Conservation (phyloP, 2,113 vertebrate species). For the Corythaeola cristata region DNA sequence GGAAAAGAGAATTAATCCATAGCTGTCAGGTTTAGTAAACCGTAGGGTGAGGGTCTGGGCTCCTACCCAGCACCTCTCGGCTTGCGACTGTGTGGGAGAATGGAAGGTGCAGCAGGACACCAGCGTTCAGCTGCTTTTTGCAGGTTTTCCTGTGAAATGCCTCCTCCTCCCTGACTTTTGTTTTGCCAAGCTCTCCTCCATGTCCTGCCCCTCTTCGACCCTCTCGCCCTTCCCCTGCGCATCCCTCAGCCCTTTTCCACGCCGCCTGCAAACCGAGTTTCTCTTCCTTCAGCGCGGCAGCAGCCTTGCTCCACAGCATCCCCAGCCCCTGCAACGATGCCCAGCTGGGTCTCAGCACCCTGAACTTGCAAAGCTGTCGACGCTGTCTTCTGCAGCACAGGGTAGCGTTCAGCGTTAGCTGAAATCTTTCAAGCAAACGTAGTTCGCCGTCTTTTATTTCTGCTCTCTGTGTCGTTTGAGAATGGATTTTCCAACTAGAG, state of each 20-base stretch:
- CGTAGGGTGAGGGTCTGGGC: not conserved
- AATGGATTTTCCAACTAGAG: not conserved
- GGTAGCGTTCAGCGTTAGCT: not conserved
- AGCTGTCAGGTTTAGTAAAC: not conserved
- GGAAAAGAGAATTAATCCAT: not conserved
- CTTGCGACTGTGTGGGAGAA: not conserved
- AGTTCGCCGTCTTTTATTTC: not conserved
- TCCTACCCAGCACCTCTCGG: not conserved
- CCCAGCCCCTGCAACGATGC: not conserved
- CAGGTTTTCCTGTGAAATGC: not conserved
- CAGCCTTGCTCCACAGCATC: rapidly evolving
- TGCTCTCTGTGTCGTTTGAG: not conserved
- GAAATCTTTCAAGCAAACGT: not conserved
- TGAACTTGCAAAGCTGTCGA: not conserved
- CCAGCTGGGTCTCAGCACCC: not conserved
- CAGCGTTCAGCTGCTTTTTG: not conserved
- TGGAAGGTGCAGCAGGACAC: not conserved
- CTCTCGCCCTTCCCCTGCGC: rapidly evolving
- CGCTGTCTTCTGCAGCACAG: not conserved
- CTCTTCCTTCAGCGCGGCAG: rapidly evolving
- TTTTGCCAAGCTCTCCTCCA: not conserved
- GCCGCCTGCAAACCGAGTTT: not conserved
- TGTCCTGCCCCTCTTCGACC: not conserved
- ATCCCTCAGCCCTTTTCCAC: not conserved
- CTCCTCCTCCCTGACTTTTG: not conserved